Percentiles rank a stretch among this genome's conserved stretches.
Evolutionary conservation across 2,113 vertebrate genomes (phyloP).

Genomic region (Synodontis membranacea): DNA sequence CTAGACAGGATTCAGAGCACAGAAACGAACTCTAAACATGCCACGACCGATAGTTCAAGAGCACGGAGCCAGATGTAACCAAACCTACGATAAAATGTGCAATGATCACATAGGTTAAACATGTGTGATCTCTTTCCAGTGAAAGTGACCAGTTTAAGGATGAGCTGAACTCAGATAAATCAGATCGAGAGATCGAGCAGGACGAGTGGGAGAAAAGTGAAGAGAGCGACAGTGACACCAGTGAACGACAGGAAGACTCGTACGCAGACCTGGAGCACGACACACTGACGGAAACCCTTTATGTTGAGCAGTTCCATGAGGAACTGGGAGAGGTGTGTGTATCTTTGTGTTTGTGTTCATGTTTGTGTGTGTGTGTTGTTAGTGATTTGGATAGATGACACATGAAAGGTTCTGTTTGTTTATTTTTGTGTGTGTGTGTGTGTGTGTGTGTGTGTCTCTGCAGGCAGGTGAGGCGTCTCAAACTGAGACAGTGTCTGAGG

Average conservation of each 20-base stretch:
- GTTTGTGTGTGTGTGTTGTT: not conserved
- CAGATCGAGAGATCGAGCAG: constrained; percentile 92
- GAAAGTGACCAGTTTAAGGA: constrained; percentile 94
- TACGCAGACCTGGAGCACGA: constrained; percentile 86
- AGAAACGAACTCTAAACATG: not conserved
- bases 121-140: constrained; percentile 80
- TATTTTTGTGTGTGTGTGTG: constrained; percentile 16
- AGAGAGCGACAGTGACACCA: constrained; percentile 95
- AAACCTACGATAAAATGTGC: constrained; percentile 78
- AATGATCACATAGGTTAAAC: constrained; percentile 76
- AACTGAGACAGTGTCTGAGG: constrained; percentile 97
- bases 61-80: not conserved
- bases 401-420: not conserved
- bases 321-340: constrained; percentile 90
- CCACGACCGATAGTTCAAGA: no score
- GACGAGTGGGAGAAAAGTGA: constrained; percentile 97
- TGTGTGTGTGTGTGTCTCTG: constrained; percentile 49
- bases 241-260: constrained; percentile 92
- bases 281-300: constrained; percentile 83
- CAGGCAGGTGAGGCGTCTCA: constrained; percentile 95
- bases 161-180: constrained; percentile 96
- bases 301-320: constrained; percentile 87
- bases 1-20: not conserved
- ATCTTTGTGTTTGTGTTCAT: constrained; percentile 27
- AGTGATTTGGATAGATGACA: constrained; percentile 29